Evolutionary conservation across 2,113 vertebrate genomes (phyloP), one percentile per base, ranked within the genome.

Genomic region (Eupsittula cactorum): DNA sequence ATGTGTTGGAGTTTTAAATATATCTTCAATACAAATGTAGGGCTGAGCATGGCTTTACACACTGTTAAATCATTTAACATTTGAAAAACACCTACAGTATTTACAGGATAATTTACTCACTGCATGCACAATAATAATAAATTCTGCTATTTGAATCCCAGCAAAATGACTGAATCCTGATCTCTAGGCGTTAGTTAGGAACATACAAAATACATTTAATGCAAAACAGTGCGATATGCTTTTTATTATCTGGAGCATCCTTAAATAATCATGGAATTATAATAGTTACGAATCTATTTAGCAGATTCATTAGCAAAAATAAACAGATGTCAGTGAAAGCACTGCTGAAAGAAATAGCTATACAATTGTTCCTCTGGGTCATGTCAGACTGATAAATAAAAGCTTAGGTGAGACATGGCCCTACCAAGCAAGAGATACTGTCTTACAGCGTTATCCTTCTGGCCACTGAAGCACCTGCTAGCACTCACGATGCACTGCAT

Each of bases 401-500:
- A 86, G 93, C 90, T 80, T 19, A 62, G 90, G 83, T 80, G 60
- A 90, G 92, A 84, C 53, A 41, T 14, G 90, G 78, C 94, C 71
- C 74, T 76, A 35, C 79, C 85, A 47, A 89, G 59, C 57, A 19
- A 7, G 94, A 90, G 91, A 67, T 83, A 9, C 79, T 20, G 8
- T 89, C 82, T 82, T 80, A 13, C 59, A 17, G 71, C 46, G 93
- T 31, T 90, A 16, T 53, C 93, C 89, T 76, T 59, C 95, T 70
- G 90, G 93, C 82, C 91, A n/a, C 62, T 39, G 87, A 86, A 90
- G 95, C 96, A 96, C 96, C 96, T 97, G 97, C 95, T 96, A 23
- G 93, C 78, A 92, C 81, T 86, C 82, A 50, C 63, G 71, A 25
- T 29, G 90, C 86, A 1, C 94, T 81, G 90, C 69, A 7, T 95